A percentile compares a stretch with the other conserved stretches of the same genome.
Conservation (phyloP, 2,888 invertebrate species). For the Eubasilissa splendida region DNA sequence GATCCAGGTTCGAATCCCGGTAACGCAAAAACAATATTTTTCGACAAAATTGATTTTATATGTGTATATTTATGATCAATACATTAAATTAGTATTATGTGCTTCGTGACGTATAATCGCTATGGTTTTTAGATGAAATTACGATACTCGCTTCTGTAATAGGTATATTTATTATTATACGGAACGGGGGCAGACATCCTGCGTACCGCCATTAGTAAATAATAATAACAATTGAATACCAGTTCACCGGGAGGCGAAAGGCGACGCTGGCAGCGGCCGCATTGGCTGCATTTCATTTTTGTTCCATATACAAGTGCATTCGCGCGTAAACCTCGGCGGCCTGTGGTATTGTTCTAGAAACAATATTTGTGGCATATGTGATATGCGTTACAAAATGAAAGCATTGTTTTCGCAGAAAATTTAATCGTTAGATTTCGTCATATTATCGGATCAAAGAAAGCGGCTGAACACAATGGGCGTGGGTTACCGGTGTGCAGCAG, state of each 20-base stretch:
- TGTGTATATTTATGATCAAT: no score
- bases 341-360: constrained; percentile 27
- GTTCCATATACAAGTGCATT: constrained; percentile 39
- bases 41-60: no score
- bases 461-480: not conserved
- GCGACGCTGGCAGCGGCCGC: not conserved
- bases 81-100: no score
- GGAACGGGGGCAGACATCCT: constrained; percentile 12
- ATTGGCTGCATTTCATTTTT: constrained; percentile 34
- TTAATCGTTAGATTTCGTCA: constrained; percentile 3
- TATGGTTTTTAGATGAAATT: no score
- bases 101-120: no score
- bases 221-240: constrained; percentile 25
- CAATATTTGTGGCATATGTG: constrained; percentile 1
- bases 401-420: not conserved
- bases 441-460: constrained; percentile 11
- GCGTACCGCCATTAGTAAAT: not conserved
- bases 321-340: constrained; percentile 30
- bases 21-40: no score
- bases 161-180: not conserved
- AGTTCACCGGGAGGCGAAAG: constrained; percentile 15
- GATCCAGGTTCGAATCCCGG: no score
- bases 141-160: no score
- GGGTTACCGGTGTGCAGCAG: no score
- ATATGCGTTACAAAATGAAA: not conserved